Base-by-base conservation (phyloP, 2,113 vertebrate species). In the Saccopteryx bilineata region DNA sequence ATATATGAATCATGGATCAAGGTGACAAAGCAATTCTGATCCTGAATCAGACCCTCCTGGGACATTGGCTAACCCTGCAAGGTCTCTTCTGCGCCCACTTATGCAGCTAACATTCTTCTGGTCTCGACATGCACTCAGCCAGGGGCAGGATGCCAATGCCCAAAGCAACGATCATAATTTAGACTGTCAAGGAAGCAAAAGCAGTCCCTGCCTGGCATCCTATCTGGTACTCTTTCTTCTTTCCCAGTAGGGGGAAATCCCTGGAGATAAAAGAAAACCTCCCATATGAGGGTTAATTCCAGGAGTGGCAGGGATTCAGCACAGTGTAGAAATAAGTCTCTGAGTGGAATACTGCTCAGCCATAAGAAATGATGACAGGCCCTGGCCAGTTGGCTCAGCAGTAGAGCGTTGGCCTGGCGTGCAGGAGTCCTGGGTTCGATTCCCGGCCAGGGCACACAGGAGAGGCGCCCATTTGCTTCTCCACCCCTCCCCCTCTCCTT, bases 251-350 rank as follows among this genome's bases (percentile, higher is more conserved):
- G 11, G 63, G 50, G 31, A 86, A 94, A 74, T 63, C 9, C 33
- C 81, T 68, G 23, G 58, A 83, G 46, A 66, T 46, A 19, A 58
- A 88, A 17, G 21, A 50, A 87, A 92, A 28, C 2, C 9, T 92
- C 33, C 24, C 5, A 7, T 24, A 8, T 28, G 10, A 28, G 3
- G 14, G 17, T 90, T 90, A 74, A 84, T 94, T 83, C 86, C 69
- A 93, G 69, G 96, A 96, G 82, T 6, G 2, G 48, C 0, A 0
- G 39, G 18, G 68, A 71, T 91, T 88, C 54, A 56, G 46, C 81
- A 54, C 6, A 68, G 81, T 56, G 50, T 85, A 68, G 89, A 86
- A 96, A 89, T 90, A 93, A 52, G 33, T 84, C 79, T 79, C 76
- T 5, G 7, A 39, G 3, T 39, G 39, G 39, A 39, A 39, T 39